phyloP scores from a whole-genome alignment of 1,140 invertebrate species.

The Pseudobourletiella spinata region DNA sequence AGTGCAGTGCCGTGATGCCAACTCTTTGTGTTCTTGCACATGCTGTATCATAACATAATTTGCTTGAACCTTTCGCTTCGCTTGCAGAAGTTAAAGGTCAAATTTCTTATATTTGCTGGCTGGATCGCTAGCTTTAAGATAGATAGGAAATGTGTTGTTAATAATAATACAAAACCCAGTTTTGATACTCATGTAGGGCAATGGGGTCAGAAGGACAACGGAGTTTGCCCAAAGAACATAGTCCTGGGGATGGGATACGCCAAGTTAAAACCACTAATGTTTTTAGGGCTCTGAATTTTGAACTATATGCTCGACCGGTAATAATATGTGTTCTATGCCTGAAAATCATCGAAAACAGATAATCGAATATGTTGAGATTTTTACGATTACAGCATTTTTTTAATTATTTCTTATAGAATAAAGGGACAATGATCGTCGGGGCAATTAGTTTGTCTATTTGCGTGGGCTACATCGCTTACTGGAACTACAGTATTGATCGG shows the following conservation, averaged over 20 bases:
- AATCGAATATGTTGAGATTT: neutral
- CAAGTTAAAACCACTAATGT: slow-evolving; percentile 58
- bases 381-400: neutral
- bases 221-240: neutral
- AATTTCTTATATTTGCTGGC: too few relatives aligned
- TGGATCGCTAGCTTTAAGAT: neutral
- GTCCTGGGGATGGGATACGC: slow-evolving; percentile 65
- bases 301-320: slow-evolving; percentile 72
- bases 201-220: neutral
- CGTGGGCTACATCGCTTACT: slow-evolving; percentile 64
- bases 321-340: slow-evolving; percentile 37
- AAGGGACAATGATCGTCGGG: slow-evolving; percentile 65
- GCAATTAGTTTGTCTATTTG: slow-evolving; percentile 53
- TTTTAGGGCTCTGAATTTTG: slow-evolving; percentile 69
- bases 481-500: slow-evolving; percentile 63
- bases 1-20: too few relatives aligned
- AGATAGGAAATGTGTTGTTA: neutral
- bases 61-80: neutral
- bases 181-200: neutral
- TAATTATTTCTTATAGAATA: slow-evolving; percentile 56
- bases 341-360: slow-evolving; percentile 30
- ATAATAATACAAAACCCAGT: neutral
- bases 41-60: neutral
- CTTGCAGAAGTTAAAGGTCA: too few relatives aligned
- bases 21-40: too few relatives aligned